Percentiles rank a stretch among this genome's conserved stretches.
Conservation (phyloP, 2,888 invertebrate genomes). For the Amiota communis region DNA sequence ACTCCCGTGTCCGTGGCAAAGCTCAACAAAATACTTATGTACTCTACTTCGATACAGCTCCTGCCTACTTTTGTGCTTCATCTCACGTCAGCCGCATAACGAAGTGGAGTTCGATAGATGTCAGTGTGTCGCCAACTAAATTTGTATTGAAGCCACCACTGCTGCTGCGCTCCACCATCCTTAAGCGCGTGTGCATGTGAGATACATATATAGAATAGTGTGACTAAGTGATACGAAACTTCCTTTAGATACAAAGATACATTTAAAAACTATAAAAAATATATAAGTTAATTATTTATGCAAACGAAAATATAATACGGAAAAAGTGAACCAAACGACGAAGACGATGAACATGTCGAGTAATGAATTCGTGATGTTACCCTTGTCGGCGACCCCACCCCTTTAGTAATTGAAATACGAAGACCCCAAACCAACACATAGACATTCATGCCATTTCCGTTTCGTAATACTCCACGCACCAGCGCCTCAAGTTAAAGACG, state of each 20-base stretch:
- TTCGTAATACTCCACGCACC: conserved; percentile 57
- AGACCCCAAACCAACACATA: conserved; percentile 18
- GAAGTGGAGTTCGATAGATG: no score
- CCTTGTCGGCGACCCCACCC: neutral
- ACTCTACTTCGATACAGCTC: neutral
- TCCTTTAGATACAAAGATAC: conserved; percentile 49
- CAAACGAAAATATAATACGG: neutral
- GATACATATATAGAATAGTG: conserved; percentile 41
- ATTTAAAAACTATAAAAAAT: conserved; percentile 18
- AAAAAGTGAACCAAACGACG: no score
- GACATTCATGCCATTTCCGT: conserved; percentile 56
- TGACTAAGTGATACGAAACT: conserved; percentile 66
- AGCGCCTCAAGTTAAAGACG: conserved; percentile 38
- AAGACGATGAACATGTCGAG: neutral
- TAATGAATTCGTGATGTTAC: neutral
- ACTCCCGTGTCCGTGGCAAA: conserved; percentile 24
- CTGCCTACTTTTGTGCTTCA: neutral
- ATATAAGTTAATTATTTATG: conserved; percentile 51
- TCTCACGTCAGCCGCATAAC: no score
- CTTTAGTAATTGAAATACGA: no score
- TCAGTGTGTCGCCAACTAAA: no score
- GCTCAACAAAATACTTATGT: conserved; percentile 3
- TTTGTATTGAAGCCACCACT: neutral
- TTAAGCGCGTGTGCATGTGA: conserved; percentile 8
- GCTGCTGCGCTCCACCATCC: conserved; percentile 12